These are phyloP conservation scores for Nemoura dubitans DNA, from an alignment of 2,888 invertebrate genomes.

Conservation along the genomic window DNA sequence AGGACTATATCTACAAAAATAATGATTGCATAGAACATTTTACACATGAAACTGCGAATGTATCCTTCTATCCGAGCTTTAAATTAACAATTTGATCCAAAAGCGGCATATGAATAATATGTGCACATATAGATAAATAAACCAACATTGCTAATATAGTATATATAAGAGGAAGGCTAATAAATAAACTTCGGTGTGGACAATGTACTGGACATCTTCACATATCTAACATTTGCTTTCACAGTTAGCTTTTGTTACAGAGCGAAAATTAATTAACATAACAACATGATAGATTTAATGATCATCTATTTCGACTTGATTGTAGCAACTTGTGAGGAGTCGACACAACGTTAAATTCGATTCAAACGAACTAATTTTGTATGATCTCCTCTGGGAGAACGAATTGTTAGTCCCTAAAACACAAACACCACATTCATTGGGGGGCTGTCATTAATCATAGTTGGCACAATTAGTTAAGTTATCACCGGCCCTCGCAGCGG, in stretches of 20 bases:
- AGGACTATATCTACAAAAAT: not conserved
- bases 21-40: not conserved
- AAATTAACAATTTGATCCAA: not conserved
- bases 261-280: not conserved
- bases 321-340: not conserved
- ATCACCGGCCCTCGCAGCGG: not conserved
- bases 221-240: constrained; percentile 5
- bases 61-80: too few species aligned
- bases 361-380: not conserved
- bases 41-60: too few species aligned
- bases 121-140: not conserved
- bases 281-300: not conserved
- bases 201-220: not conserved
- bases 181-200: not conserved
- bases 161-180: not conserved
- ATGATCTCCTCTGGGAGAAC: not conserved
- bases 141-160: not conserved
- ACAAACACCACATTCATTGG: constrained; percentile 15
- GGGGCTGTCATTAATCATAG: constrained; percentile 31
- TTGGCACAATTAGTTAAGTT: constrained; percentile 41
- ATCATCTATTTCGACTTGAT: not conserved
- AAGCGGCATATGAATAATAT: not conserved
- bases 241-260: constrained; percentile 8
- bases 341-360: not conserved
- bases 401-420: not conserved